A percentile compares a stretch with the other conserved stretches of the same genome.
These are phyloP conservation scores for Galagoides demidoff DNA, from an alignment of 2,797 vertebrate species.

Conservation along the genomic window DNA sequence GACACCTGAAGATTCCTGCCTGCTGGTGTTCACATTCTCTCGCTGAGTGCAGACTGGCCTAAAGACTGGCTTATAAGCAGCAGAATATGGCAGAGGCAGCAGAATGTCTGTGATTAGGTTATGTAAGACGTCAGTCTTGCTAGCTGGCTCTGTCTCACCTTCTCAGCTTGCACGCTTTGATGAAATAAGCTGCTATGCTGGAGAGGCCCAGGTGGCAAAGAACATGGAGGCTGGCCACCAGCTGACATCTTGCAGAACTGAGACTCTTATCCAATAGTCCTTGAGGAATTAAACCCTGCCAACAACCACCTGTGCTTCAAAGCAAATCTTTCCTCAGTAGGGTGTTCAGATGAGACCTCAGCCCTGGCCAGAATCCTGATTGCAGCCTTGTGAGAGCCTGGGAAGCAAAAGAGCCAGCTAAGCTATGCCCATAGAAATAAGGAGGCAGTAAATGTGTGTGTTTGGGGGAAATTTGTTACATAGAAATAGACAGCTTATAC, in stretches of 20 bases:
- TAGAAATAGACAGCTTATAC: background rate
- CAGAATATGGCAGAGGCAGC: background rate
- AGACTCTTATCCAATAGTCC: background rate
- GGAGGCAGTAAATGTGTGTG: background rate
- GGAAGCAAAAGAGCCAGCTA: background rate
- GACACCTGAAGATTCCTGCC: background rate
- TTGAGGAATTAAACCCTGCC: background rate
- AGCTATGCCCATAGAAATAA: background rate
- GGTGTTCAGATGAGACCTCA: background rate
- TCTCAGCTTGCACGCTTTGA: background rate
- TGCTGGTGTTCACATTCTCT: background rate
- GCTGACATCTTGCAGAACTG: background rate
- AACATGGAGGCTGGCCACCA: background rate
- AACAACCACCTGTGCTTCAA: background rate
- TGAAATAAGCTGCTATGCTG: background rate
- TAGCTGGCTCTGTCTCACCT: background rate
- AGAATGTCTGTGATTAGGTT: background rate
- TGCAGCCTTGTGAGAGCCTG: background rate
- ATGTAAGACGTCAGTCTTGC: background rate
- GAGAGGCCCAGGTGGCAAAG: background rate
- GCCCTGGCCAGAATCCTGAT: background rate
- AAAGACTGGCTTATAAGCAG: background rate
- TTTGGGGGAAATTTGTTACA: background rate
- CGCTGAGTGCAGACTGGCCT: background rate
- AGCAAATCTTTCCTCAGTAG: background rate